phyloP scores from a whole-genome alignment of 2,113 vertebrate genomes.

The Crotalus tigris region DNA sequence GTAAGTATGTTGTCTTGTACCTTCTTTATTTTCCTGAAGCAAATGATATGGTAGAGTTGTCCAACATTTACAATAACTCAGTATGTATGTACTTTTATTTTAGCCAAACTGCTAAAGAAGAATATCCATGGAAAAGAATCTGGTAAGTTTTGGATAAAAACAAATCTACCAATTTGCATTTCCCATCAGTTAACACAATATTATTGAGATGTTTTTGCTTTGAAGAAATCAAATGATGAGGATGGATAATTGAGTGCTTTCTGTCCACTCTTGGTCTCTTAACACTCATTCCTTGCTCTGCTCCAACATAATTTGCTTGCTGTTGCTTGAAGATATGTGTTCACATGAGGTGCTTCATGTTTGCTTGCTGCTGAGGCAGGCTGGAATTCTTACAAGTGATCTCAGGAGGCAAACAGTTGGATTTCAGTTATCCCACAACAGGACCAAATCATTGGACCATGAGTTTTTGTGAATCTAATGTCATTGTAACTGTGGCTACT shows the following conservation, averaged over 20 bases:
- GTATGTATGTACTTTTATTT: conserved; percentile 2
- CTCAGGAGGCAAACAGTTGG: not conserved
- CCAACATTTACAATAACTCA: not conserved
- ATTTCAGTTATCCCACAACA: not conserved
- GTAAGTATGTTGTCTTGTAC: not conserved
- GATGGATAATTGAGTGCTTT: not conserved
- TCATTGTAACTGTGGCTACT: not conserved
- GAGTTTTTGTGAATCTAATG: not conserved
- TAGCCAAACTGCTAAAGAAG: conserved; percentile 44
- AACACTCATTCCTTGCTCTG: not conserved
- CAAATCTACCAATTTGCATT: not conserved
- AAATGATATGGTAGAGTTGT: not conserved
- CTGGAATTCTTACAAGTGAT: not conserved
- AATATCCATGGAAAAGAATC: not conserved
- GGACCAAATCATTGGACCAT: not conserved
- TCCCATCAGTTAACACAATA: not conserved
- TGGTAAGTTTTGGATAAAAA: not conserved
- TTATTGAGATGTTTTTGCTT: not conserved
- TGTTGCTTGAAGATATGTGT: not conserved
- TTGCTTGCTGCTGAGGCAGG: not conserved
- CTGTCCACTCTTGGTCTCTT: not conserved
- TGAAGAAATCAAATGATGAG: not conserved
- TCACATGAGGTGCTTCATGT: not conserved
- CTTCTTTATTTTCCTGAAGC: not conserved
- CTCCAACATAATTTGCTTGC: not conserved